Base-by-base conservation (phyloP, 1,140 invertebrate species). In the Melipona quadrifasciata region DNA sequence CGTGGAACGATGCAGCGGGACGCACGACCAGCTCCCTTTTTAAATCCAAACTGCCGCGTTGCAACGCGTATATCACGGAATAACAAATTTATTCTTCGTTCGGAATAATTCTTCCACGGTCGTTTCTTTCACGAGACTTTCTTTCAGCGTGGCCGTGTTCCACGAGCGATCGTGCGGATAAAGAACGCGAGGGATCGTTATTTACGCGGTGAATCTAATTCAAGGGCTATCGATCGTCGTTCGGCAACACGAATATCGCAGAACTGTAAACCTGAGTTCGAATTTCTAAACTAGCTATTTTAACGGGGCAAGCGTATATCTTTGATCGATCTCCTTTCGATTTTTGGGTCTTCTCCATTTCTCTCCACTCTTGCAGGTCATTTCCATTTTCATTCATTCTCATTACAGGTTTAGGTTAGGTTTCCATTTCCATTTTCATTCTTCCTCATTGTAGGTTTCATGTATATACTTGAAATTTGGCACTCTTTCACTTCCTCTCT, bases 21-120 rank as follows among this genome's bases (percentile, higher is more conserved):
- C 73, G 85, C 53, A 34, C 47, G 68, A 87, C 53, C 65, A 85
- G 80, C 84, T 27, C 82, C 75, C 79, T 87, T 47, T 85, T 86
- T 86, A 87, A 86, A 87, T 64, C 53, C 70, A 34, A 47, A 24
- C 67, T 17, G 55, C 67, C 31, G 34, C n/a, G 53, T n/a, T 47
- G 5, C 21, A n/a, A 58, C 12, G 39, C 39, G 65, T 34, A n/a
- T 51, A 78, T 64, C 39, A 21, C 27, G 64, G 61, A 53, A 67
- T 67, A 68, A 79, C 77, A 79, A 79, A 79, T 68, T 68, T 68
- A 79, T 55, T 24, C 51, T 24, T 8, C n/a, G 27, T 8, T 0
- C 3, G 77, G 51, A 39, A 55, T 53, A 68, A 79, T 39, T 79
- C 39, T 70, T 68, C 51, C 51, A 19, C 19, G 6, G 19, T 39